Percentiles rank a stretch among this genome's conserved stretches.
These are phyloP conservation scores for Geococcyx californianus DNA, from an alignment of 2,113 vertebrate genomes.

Conservation along the genomic window DNA sequence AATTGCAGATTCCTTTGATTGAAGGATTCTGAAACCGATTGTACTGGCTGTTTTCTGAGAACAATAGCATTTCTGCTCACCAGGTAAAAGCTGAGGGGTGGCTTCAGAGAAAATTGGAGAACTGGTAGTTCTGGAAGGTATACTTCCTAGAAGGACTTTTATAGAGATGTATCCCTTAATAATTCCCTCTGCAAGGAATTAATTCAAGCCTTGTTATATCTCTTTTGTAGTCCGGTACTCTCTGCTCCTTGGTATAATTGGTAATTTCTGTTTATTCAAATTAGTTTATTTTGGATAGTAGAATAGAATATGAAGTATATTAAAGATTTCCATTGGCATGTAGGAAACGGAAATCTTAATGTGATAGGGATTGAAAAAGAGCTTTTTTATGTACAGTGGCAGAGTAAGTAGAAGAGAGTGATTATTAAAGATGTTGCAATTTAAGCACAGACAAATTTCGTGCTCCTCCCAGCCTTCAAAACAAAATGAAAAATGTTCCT, in stretches of 20 bases:
- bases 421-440: background rate
- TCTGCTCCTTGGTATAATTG: background rate
- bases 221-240: background rate
- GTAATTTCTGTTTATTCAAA: background rate
- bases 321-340: background rate
- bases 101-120: background rate
- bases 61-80: background rate
- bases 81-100: background rate
- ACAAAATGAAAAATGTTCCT: background rate
- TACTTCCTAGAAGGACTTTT: background rate
- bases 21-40: background rate
- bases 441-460: background rate
- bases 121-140: background rate
- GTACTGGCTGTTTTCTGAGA: background rate
- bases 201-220: background rate
- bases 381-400: background rate
- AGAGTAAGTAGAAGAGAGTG: background rate
- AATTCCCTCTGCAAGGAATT: background rate
- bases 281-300: background rate
- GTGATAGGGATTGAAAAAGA: background rate
- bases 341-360: background rate
- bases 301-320: rapidly evolving
- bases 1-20: background rate
- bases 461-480: background rate
- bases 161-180: background rate